phyloP scores from a whole-genome alignment of 2,113 vertebrate species.

The Lipophrys pholis region DNA sequence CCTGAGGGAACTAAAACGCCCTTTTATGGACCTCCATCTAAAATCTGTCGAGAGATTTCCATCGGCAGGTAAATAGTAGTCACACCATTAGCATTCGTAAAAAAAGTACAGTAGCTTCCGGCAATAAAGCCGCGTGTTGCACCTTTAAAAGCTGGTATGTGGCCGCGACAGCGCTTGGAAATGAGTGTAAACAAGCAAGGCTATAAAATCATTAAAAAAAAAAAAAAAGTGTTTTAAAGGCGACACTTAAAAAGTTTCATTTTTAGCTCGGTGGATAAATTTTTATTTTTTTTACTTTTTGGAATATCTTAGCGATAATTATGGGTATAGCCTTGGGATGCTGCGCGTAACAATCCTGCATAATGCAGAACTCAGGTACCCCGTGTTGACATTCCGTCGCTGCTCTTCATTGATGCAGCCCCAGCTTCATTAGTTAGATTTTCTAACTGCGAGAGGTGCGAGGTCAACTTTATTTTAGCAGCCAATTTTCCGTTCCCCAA shows the following conservation, averaged over 20 bases:
- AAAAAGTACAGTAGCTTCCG: neutral
- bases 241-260: neutral
- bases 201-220: neutral
- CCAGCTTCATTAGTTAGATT: conserved; percentile 73
- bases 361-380: conserved; percentile 40
- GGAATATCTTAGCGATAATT: conserved; percentile 8
- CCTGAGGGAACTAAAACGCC: no score
- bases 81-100: neutral
- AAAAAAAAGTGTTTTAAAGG: conserved; percentile 4
- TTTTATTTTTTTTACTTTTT: neutral
- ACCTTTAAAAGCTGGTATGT: neutral
- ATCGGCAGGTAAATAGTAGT: neutral
- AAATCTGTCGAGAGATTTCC: neutral
- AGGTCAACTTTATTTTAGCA: conserved; percentile 75
- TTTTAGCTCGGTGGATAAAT: neutral
- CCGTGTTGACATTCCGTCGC: conserved; percentile 46
- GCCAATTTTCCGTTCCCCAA: conserved; percentile 66
- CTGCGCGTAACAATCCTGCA: conserved; percentile 16
- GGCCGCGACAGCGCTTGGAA: neutral
- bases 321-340: conserved; percentile 10
- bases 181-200: conserved; percentile 9
- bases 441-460: conserved; percentile 59
- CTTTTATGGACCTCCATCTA: neutral
- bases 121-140: neutral
- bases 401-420: conserved; percentile 50